phyloP scores from a whole-genome alignment of 2,113 vertebrate genomes.

The Rhynchomys soricoides region DNA sequence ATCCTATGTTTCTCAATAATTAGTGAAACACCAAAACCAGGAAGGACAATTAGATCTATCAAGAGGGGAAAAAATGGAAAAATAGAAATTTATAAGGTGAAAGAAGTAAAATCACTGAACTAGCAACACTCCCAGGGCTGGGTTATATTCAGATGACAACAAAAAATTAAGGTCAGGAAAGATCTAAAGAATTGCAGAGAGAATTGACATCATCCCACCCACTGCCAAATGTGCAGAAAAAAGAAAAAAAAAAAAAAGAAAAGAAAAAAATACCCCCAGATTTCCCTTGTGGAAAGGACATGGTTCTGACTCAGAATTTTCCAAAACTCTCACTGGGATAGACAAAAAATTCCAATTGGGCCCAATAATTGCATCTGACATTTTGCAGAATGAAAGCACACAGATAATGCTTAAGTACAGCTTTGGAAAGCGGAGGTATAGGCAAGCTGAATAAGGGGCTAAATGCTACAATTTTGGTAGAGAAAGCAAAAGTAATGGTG shows the following conservation, averaged over 20 bases:
- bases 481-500: neutral
- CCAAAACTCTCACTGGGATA: neutral
- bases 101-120: slow-evolving; percentile 86
- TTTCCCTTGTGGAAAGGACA: neutral
- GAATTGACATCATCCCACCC: neutral
- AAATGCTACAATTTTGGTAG: neutral
- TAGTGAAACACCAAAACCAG: slow-evolving; percentile 92
- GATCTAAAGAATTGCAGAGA: slow-evolving; percentile 90
- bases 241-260: too few relatives aligned
- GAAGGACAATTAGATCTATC: slow-evolving; percentile 93
- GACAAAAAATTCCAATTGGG: neutral
- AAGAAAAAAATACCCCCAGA: neutral
- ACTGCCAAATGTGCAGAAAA: neutral
- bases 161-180: slow-evolving; percentile 94
- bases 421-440: neutral
- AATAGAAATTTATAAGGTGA: neutral
- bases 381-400: neutral
- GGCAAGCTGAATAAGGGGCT: neutral
- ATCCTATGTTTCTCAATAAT: slow-evolving; percentile 95
- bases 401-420: neutral
- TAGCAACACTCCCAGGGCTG: slow-evolving; percentile 91
- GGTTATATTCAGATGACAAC: slow-evolving; percentile 94
- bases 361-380: neutral
- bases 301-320: neutral
- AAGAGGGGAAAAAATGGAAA: slow-evolving; percentile 88